A percentile compares a stretch with the other conserved stretches of the same genome.
phyloP scores from a whole-genome alignment of 2,888 invertebrate species.

The Chromoteleia sp. region DNA sequence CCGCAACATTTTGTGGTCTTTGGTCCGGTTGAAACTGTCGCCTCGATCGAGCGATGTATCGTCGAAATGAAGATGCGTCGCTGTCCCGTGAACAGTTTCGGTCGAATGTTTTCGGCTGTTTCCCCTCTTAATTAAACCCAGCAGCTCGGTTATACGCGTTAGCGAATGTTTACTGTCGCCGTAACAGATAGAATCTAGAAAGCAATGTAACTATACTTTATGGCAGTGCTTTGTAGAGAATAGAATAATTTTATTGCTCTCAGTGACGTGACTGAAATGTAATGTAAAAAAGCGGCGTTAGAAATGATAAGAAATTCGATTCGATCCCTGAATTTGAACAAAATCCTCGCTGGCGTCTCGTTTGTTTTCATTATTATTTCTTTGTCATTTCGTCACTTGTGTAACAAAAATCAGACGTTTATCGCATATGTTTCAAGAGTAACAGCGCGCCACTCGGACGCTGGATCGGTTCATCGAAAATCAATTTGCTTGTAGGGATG shows the following conservation, averaged over 20 bases:
- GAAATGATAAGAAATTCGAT: conserved; percentile 24
- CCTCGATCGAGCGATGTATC: neutral
- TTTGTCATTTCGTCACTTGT: conserved; percentile 7
- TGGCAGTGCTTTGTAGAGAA: conserved; percentile 82
- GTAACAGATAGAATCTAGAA: conserved; percentile 74
- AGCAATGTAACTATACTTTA: conserved; percentile 77
- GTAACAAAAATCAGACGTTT: conserved; percentile 45
- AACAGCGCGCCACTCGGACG: conserved; percentile 11
- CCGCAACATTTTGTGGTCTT: too few relatives aligned
- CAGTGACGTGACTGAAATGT: conserved; percentile 35
- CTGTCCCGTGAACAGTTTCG: neutral
- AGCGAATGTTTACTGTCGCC: conserved; percentile 49
- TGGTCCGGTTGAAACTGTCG: conserved; percentile 3
- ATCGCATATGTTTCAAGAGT: conserved; percentile 56
- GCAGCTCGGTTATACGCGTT: conserved; percentile 33
- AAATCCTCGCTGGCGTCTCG: neutral
- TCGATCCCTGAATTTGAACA: conserved; percentile 7
- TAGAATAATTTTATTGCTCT: conserved; percentile 70
- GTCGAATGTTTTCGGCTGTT: conserved; percentile 1
- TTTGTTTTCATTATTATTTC: neutral
- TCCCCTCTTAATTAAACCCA: conserved; percentile 4
- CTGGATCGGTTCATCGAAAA: conserved; percentile 54
- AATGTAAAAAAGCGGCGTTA: conserved; percentile 49
- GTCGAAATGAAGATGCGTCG: neutral
- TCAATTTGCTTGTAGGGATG: conserved; percentile 15